Evolutionary conservation across 2,797 vertebrate species (phyloP), one percentile per base, ranked within the genome.

Genomic region (Sarcoramphus papa): DNA sequence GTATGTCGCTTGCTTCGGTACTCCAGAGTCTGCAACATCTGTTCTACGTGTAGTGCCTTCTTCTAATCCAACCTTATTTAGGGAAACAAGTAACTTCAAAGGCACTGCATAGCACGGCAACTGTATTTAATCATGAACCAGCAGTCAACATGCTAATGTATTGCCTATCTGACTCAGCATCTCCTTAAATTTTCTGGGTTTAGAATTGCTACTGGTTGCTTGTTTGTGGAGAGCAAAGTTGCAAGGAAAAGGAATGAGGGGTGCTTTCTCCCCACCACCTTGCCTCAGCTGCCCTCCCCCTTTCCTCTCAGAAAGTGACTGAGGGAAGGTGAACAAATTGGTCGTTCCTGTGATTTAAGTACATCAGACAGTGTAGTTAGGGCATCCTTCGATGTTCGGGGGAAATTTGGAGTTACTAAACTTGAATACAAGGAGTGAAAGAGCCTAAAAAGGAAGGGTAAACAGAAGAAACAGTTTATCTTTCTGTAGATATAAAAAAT

Each of bases 11-110:
- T 91, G 83, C 76, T 95, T 96, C 68, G n/a, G 77, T 93, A 92
- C 64, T 92, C 76, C 72, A 85, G 53, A 88, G 81, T 83, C 87
- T 88, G 54, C 88, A 82, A 83, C 54, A 41, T 95, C 90, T 96
- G 70, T 92, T 91, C 82, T 67, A 77, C 30, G 12, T 88, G 63
- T 88, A 70, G 62, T 97, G 88, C 95, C 95, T 95, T 88, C 91
- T 94, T 95, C 76, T 92, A 79, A 83, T 69, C 56, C 72, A 73
- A 35, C 72, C 86, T 94, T 73, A 43, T 47, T 41, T 95, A 75
- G 82, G 91, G 87, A 79, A 91, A 72, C 45, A 87, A 93, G 16
- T 60, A 91, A 59, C 35, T 91, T 35, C 54, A 86, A 80, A 81
- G 67, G 92, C 67, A 82, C 74, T 73, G 41, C 72, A 75, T 82